phyloP scores from a whole-genome alignment of 2,888 invertebrate species.

The Phytoseiulus persimilis region DNA sequence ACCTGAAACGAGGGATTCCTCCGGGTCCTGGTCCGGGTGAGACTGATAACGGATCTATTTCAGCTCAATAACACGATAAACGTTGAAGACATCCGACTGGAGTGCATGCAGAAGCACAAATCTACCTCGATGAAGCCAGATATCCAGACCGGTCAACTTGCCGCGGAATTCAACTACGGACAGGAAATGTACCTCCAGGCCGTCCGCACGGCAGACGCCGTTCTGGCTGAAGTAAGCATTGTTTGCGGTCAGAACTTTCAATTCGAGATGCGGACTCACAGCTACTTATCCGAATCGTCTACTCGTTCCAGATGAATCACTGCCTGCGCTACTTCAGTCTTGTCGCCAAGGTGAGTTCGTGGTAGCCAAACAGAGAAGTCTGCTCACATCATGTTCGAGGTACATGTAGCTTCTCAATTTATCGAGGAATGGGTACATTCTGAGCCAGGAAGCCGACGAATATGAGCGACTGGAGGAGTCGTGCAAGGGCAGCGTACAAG shows the following conservation, averaged over 20 bases:
- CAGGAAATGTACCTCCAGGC: conserved; percentile 26
- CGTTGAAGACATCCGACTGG: background rate
- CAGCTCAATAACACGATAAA: conserved; percentile 16
- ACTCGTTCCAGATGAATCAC: conserved; percentile 27
- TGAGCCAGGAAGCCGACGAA: conserved; percentile 12
- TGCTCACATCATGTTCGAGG: background rate
- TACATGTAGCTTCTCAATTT: no score
- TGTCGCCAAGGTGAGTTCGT: conserved; percentile 11
- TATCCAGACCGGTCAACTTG: background rate
- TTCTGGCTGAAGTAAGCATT: background rate
- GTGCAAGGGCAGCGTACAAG: background rate
- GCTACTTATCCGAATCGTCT: background rate
- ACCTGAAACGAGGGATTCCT: no score
- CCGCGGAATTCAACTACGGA: conserved; percentile 13
- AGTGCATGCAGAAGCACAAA: conserved; percentile 36
- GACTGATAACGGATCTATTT: background rate
- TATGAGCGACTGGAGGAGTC: conserved; percentile 22
- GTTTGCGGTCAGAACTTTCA: background rate
- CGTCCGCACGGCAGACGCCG: conserved; percentile 14
- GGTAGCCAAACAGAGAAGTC: background rate
- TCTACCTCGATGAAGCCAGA: conserved; percentile 26
- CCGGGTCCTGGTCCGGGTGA: no score
- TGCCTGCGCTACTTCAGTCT: conserved; percentile 16
- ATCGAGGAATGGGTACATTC: no score
- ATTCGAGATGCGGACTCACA: background rate